phyloP scores from a whole-genome alignment of 2,113 vertebrate species.

The Apaloderma vittatum region DNA sequence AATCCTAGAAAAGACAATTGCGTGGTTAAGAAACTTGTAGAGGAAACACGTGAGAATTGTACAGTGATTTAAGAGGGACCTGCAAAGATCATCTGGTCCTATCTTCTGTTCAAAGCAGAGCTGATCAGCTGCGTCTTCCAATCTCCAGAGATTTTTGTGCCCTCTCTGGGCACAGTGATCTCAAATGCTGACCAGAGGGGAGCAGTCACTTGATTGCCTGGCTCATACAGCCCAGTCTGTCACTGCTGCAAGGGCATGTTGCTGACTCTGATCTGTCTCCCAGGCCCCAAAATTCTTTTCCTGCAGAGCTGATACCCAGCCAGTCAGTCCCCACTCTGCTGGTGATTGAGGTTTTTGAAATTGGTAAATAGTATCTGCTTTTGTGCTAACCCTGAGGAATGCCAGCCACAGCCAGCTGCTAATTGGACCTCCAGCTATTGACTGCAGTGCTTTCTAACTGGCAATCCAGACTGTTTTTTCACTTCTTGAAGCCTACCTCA shows the following conservation, averaged over 20 bases:
- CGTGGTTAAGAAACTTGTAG: neutral
- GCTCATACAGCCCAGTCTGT: neutral
- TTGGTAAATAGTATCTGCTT: neutral
- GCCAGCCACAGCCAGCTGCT: neutral
- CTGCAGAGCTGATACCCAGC: neutral
- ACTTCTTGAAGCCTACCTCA: neutral
- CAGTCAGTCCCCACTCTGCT: neutral
- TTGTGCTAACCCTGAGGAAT: neutral
- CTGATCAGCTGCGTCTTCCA: neutral
- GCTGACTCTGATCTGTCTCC: neutral
- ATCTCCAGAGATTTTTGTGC: neutral
- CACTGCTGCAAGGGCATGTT: neutral
- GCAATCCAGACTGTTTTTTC: neutral
- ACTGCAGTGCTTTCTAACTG: neutral
- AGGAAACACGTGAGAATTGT: neutral
- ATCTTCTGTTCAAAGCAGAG: neutral
- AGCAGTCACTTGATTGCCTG: neutral
- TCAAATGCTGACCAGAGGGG: neutral
- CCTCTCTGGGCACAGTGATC: neutral
- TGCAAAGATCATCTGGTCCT: neutral
- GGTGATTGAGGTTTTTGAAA: neutral
- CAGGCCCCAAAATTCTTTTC: neutral
- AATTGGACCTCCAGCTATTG: neutral
- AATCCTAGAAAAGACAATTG: neutral
- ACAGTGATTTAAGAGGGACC: neutral